Evolutionary conservation across 2,888 invertebrate genomes (phyloP).

Genomic region (Hipparchia sbordonii): DNA sequence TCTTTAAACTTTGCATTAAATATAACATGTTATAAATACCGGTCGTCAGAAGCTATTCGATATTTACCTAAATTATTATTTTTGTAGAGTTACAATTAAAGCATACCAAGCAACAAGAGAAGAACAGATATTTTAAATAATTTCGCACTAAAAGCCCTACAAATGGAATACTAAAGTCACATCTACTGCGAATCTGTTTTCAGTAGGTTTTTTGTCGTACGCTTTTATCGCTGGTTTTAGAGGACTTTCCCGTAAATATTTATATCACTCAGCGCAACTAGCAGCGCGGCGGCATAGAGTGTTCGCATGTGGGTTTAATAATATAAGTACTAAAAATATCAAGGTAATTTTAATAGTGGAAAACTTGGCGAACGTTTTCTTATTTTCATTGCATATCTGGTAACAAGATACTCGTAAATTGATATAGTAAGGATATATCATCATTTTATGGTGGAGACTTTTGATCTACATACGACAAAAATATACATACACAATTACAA

Average conservation of each 20-base stretch:
- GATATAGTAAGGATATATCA: too few species aligned
- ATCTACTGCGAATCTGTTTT: conserved; percentile 20
- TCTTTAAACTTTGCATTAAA: too few species aligned
- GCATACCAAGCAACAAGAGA: not conserved
- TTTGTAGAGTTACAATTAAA: not conserved
- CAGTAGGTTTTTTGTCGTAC: conserved; percentile 27
- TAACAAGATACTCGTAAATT: too few species aligned
- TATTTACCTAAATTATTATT: not conserved
- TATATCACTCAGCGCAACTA: conserved; percentile 38
- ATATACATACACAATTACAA: too few species aligned
- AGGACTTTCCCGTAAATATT: conserved; percentile 40
- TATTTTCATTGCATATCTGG: too few species aligned
- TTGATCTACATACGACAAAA: too few species aligned
- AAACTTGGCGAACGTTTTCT: not conserved
- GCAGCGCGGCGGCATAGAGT: conserved; percentile 22
- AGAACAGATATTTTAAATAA: not conserved
- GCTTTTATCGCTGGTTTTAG: conserved; percentile 35
- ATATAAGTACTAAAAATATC: conserved; percentile 1
- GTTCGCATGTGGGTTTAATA: conserved; percentile 19
- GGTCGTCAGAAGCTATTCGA: too few species aligned
- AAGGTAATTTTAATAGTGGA: not conserved
- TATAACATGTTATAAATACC: too few species aligned
- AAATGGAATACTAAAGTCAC: conserved; percentile 21
- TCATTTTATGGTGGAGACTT: too few species aligned
- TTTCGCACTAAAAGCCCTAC: not conserved